Evolutionary conservation across 2,797 vertebrate species (phyloP), one percentile per base, ranked within the genome.

Genomic region (Pipistrellus pygmaeus): DNA sequence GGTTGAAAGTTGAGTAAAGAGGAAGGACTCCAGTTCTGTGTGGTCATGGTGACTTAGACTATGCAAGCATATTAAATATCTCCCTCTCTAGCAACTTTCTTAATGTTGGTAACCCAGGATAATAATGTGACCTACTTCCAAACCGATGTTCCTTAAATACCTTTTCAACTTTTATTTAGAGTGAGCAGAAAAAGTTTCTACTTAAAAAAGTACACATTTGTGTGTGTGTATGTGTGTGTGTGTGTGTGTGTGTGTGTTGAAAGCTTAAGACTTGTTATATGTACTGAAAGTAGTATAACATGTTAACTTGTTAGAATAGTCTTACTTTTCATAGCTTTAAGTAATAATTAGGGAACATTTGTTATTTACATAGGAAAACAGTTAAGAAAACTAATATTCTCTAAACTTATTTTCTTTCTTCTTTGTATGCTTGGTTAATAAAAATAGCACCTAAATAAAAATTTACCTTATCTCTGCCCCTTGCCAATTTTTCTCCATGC

Each of bases 271-370:
- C 13, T 64, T 80, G 32, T 75, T 83, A 25, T 46, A 35, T 55
- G 30, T 23, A 46, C 12, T 35, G 51, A 82, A 94, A 85, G 21
- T 57, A 32, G 15, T 48, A 76, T 68, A 83, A 72, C 71, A 15
- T 35, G 18, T 71, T 38, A 77, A n/a, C 15, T 73, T 87, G 87
- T 60, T 72, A 13, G n/a, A 88, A 85, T 82, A 57, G 69, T 27
- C 7, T 78, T 85, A 72, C n/a, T 62, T 89, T 73, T 83, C 48
- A 81, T 25, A 44, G 51, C 81, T 95, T 93, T 83, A 96, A 95
- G 38, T 62, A 53, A 38, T 44, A 80, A 88, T 71, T 6, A 88
- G 21, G 27, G 18, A 90, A 1, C 57, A 68, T 81, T 89, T 17
- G 1, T 46, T 93, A 87, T 62, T 81, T 11, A 69, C 35, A 64